phyloP scores from a whole-genome alignment of 2,797 vertebrate genomes.

The Aratinga solstitialis region DNA sequence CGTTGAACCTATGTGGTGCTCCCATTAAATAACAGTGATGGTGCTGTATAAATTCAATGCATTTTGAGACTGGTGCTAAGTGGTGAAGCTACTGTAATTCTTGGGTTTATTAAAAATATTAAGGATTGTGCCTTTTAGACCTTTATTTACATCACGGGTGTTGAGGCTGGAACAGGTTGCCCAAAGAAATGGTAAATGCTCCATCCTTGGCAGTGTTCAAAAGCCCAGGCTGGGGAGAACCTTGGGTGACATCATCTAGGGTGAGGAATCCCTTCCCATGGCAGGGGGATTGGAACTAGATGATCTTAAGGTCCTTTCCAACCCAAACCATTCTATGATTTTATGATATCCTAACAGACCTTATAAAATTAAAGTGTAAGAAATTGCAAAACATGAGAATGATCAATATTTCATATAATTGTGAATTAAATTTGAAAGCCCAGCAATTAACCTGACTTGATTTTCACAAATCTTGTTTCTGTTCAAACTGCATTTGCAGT shows the following conservation, averaged over 20 bases:
- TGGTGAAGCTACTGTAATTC: background rate
- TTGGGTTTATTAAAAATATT: background rate
- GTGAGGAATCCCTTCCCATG: background rate
- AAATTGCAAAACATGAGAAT: background rate
- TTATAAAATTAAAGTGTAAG: background rate
- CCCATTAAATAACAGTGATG: background rate
- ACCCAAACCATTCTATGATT: background rate
- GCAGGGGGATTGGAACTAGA: background rate
- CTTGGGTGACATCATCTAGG: background rate
- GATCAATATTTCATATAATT: background rate
- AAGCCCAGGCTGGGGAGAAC: background rate
- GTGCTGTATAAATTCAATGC: background rate
- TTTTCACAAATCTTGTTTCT: background rate
- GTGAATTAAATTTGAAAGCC: background rate
- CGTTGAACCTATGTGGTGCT: background rate
- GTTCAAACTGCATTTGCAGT: background rate
- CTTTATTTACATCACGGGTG: background rate
- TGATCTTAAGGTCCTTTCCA: background rate
- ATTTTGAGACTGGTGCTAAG: background rate
- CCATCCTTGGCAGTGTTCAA: background rate
- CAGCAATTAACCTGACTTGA: background rate
- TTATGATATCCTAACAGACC: background rate
- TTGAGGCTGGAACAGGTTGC: background rate
- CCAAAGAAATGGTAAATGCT: background rate
- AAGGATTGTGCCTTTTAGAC: background rate